Base-by-base conservation (phyloP, 2,797 vertebrate species). In the Onychomys leucogaster region DNA sequence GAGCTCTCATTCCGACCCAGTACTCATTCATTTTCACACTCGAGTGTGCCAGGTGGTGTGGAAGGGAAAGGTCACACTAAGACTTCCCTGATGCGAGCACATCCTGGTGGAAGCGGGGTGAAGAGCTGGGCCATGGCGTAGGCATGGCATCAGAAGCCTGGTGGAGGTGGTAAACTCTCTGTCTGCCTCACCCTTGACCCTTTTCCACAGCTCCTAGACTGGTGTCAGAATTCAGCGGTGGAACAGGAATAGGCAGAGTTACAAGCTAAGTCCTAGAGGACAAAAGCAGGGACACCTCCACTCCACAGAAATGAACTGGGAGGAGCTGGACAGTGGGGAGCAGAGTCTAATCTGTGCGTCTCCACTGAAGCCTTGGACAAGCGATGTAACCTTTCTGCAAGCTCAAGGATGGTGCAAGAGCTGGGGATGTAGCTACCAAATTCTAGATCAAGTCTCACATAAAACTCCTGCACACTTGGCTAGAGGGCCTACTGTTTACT, bases 131-230 rank as follows among this genome's bases (percentile, higher is more conserved):
- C 37, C 4, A 2, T 1, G 52, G 73, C 52, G 55, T 32, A 78
- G 32, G n/a, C 0, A 5, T 0, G 6, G 25, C 0, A 0, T 27
- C 27, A 17, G 14, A 46, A 12, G 67, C 55, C 5, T 92, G 25
- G 6, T 2, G 6, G 32, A 57, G 25, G 59, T 59, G 23, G 10
- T 10, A 32, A 46, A 32, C 37, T 6, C 0, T 46, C 41, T 76
- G 0, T 46, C 41, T 77, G 43, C 52, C 19, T 46, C 73, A 69
- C 43, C 29, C n/a, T 52, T 49, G 80, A 52, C 34, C 73, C 29
- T 41, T 25, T 21, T 43, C 37, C 49, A 55, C 32, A 77, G 49
- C 23, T 34, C 37, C 37, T 57, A 16, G 21, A 23, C 46, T 21
- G n/a, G 43, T 55, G 43, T 16, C 65, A 37, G 76, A 69, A 65